These are phyloP conservation scores for Valencia hispanica DNA, from an alignment of 2,797 vertebrate species.

Conservation along the genomic window DNA sequence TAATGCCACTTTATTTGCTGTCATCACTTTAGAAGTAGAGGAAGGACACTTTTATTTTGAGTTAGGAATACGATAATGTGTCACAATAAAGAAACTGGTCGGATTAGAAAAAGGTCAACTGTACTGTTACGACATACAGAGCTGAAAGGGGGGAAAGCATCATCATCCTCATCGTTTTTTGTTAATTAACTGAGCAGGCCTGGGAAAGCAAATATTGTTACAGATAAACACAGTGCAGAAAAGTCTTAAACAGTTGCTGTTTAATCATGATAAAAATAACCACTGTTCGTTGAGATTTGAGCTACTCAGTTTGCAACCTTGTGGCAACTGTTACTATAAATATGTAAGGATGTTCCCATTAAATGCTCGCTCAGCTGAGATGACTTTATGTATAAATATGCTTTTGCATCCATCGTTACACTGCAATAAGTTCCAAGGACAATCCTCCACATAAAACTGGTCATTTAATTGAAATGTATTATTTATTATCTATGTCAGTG, in stretches of 20 bases:
- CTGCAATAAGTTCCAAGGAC: background rate
- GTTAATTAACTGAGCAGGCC: constrained; percentile 52
- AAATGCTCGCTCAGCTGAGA: background rate
- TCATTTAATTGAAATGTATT: constrained; percentile 7
- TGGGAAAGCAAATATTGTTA: constrained; percentile 67
- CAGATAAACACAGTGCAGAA: constrained; percentile 24
- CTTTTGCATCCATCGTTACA: background rate
- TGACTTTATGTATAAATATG: background rate
- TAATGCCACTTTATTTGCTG: constrained; percentile 64
- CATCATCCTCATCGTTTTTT: constrained; percentile 55
- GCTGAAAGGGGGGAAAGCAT: constrained; percentile 44
- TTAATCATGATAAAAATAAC: background rate
- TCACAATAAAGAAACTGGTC: constrained; percentile 16
- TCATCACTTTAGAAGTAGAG: constrained; percentile 41
- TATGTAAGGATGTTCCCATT: background rate
- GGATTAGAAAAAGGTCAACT: constrained; percentile 64
- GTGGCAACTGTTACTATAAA: background rate
- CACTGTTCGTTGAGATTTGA: background rate
- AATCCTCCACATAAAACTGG: constrained; percentile 10
- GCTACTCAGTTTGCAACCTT: background rate
- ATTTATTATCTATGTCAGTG: constrained; percentile 11
- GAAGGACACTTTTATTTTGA: constrained; percentile 54
- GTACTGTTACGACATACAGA: constrained; percentile 33
- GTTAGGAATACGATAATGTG: constrained; percentile 43
- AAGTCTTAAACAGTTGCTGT: background rate